phyloP scores from a whole-genome alignment of 2,888 invertebrate species.

The Glyphotaelius pellucidus region DNA sequence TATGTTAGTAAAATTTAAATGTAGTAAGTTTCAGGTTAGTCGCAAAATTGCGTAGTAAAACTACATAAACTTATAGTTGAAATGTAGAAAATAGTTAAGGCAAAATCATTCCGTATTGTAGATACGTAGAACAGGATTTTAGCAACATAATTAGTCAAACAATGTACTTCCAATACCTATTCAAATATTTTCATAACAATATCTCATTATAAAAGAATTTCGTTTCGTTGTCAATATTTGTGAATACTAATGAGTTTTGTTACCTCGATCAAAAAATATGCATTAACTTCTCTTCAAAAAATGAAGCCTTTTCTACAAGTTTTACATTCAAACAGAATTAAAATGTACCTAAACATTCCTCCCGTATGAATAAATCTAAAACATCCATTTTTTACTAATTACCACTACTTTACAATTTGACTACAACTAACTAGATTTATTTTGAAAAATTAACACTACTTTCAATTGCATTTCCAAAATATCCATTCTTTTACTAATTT shows the following conservation, averaged over 20 bases:
- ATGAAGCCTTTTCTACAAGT: neutral
- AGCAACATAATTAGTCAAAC: constrained; percentile 33
- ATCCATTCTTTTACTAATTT: too few species aligned
- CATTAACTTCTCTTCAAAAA: neutral
- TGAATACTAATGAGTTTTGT: neutral
- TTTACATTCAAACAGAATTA: neutral
- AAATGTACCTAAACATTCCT: neutral
- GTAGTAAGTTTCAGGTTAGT: constrained; percentile 56
- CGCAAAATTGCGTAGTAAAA: constrained; percentile 55
- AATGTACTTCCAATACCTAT: constrained; percentile 23
- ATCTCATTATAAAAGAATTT: neutral
- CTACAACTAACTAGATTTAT: neutral
- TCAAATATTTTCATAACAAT: constrained; percentile 16
- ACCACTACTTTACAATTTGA: neutral
- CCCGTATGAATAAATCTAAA: neutral
- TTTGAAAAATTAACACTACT: neutral
- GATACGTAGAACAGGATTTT: constrained; percentile 22
- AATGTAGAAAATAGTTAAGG: constrained; percentile 54
- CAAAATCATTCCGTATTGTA: constrained; percentile 54
- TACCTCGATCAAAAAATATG: neutral
- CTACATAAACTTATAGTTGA: constrained; percentile 57
- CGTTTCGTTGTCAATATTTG: constrained; percentile 16
- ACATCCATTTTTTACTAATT: neutral
- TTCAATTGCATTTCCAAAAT: too few species aligned
- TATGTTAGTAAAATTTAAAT: constrained; percentile 45